Base-by-base conservation (phyloP, 2,797 vertebrate genomes). In the Myiotriccus ornatus region DNA sequence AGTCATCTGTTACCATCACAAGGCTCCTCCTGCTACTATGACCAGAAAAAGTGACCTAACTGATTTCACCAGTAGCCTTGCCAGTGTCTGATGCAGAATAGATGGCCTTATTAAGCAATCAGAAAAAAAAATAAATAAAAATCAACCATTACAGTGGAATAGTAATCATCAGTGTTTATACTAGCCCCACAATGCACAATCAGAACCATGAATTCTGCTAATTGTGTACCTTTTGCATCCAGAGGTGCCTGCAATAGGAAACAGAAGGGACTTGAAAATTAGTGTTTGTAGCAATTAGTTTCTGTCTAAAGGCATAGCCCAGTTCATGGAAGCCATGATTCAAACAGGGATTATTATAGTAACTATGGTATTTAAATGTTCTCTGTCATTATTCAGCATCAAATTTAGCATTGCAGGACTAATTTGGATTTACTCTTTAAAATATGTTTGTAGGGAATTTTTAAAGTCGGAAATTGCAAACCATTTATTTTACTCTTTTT, bases 171-270 rank as follows among this genome's bases (percentile, higher is more conserved):
- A 93, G 95, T 98, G 98, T 98, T 98, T 98, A 98, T 98, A 97
- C 96, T 96, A 96, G 95, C 96, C 94, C 97, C 95, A 98, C 98
- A 98, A 98, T 98, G 98, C 97, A 98, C 98, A 98, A 98, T 98
- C 98, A 98, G 97, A 97, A 98, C 97, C 95, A 97, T 98, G 98
- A 98, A 98, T 98, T 98, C 98, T 98, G 96, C 97, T 98, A 98
- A 98, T 98, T 98, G 97, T 97, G 94, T 98, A 98, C 98, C 98
- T 98, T 98, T 97, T 97, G 97, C 80, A 97, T 98, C 98, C 97
- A 98, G 97, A 98, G 98, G 97, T 98, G 97, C 96, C 97, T 96
- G 95, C 95, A 93, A 96, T 95, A 96, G 96, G 97, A 98, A 98
- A 98, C 97, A 98, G 98, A 98, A 97, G 97, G 93, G 93, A 96